Evolutionary conservation across 2,888 invertebrate genomes (phyloP).

Genomic region (Biston betularia): DNA sequence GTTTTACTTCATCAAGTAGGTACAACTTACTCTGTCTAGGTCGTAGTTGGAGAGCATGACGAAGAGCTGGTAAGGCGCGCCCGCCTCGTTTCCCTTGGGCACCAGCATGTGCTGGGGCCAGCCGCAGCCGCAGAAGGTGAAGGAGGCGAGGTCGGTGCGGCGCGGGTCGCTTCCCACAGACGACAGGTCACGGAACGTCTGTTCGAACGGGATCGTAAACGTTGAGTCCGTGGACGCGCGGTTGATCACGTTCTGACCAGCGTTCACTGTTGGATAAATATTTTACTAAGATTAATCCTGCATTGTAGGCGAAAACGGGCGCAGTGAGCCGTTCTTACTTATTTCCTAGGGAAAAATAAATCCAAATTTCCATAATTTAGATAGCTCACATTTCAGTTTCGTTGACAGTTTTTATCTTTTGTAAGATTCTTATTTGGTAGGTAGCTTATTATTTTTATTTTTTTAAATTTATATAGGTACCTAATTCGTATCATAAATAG

Average conservation of each 20-base stretch:
- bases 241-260: slow-evolving; percentile 84
- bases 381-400: no score
- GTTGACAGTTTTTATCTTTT: no score
- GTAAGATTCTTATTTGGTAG: no score
- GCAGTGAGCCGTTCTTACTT: no score
- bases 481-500: no score
- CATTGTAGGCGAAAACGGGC: no score
- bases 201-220: slow-evolving; percentile 86
- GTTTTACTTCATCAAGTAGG: no score
- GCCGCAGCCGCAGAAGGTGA: slow-evolving; percentile 88
- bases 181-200: slow-evolving; percentile 85
- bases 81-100: slow-evolving; percentile 80
- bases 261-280: slow-evolving; percentile 76
- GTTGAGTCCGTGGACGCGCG: slow-evolving; percentile 87
- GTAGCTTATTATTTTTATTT: no score
- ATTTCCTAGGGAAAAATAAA: no score
- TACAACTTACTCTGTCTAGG: slow-evolving; percentile 68
- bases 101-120: slow-evolving; percentile 87
- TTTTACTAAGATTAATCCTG: neutral
- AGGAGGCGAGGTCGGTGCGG: slow-evolving; percentile 58
- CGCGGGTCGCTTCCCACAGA: slow-evolving; percentile 59
- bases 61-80: slow-evolving; percentile 72
- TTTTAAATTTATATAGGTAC: no score
- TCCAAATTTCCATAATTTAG: no score
- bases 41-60: slow-evolving; percentile 83